Base-by-base conservation (phyloP, 2,888 invertebrate genomes). In the Pyrgus malvae region DNA sequence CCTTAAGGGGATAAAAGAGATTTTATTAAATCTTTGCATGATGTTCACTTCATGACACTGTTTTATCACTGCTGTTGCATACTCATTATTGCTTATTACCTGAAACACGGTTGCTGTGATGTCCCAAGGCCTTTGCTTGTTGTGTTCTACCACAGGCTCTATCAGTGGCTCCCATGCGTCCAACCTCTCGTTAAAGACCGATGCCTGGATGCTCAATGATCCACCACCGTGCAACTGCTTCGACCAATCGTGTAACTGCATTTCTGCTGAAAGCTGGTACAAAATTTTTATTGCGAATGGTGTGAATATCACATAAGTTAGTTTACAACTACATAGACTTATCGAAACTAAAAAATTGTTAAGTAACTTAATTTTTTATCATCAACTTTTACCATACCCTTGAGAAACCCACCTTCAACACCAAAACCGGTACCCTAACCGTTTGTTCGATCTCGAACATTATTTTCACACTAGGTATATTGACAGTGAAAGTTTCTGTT, bases 141-240 rank as follows among this genome's bases (percentile, higher is more conserved):
- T 93, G 73, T 94, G 94, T 35, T 92, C 90, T 0, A 93, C 91
- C 0, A 94, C 92, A 0, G 96, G 95, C 66, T 97, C 97, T 1
- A 97, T 77, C 1, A 97, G 77, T 0, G 97, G 97, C 72, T 98
- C 97, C 97, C 97, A 98, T 6, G 91, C 91, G 45, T 92, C 92
- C 45, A 93, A 80, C 38, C 91, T 90, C 65, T 94, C 93, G 76
- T 95, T 95, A 78, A 93, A 95, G 70, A 93, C 94, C 60, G 72
- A 62, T 67, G 91, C 91, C 55, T 87, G 86, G 3, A 90, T 48
- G 1, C 88, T 82, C 1, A 91, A 50, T 2, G 86, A 80, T 0
- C 78, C 88, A 0, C 70, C 61, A 3, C 90, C 88, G 60, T 91
- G 91, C 55, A 92, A 73, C 68, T 91, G 90, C 17, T 91, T 91